Conservation (phyloP, 2,888 invertebrate genomes). For the Hypselothyrea guttata region DNA sequence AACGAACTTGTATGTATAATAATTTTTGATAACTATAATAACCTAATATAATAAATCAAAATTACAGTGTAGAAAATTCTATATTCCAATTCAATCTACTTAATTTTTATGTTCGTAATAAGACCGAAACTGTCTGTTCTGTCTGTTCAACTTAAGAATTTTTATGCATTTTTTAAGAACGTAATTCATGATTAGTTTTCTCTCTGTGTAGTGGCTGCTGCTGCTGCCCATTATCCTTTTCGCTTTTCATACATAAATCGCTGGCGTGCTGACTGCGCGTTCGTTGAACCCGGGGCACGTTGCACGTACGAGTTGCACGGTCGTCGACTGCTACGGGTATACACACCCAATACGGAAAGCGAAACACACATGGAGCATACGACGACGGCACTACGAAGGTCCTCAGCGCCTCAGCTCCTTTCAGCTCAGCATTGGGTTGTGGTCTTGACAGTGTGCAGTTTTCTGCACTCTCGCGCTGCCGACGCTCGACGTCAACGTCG, state of each 20-base stretch:
- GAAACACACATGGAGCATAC: slow-evolving; percentile 75
- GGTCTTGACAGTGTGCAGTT: slow-evolving; percentile 77
- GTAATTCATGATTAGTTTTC: no score
- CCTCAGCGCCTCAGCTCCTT: slow-evolving; percentile 54
- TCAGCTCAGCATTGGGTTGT: slow-evolving; percentile 54
- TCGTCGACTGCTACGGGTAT: slow-evolving; percentile 79
- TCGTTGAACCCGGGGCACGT: slow-evolving; percentile 74
- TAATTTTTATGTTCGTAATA: no score
- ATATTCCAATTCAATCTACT: no score
- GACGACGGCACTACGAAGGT: slow-evolving; percentile 56
- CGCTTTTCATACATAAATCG: slow-evolving; percentile 81
- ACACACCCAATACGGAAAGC: slow-evolving; percentile 81
- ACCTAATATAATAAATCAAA: no score
- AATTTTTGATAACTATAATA: no score
- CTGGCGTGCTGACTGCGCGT: slow-evolving; percentile 42
- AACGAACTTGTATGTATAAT: no score
- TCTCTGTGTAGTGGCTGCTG: no score
- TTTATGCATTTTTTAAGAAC: no score
- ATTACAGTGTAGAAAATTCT: no score
- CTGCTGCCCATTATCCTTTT: slow-evolving; percentile 78
- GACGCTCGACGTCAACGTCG: slow-evolving; percentile 1
- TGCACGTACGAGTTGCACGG: slow-evolving; percentile 62
- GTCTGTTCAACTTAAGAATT: no score
- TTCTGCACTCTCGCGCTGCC: slow-evolving; percentile 14
- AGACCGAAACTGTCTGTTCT: no score